Conservation (phyloP, 2,797 vertebrate species). For the Sebastes steindachneri region DNA sequence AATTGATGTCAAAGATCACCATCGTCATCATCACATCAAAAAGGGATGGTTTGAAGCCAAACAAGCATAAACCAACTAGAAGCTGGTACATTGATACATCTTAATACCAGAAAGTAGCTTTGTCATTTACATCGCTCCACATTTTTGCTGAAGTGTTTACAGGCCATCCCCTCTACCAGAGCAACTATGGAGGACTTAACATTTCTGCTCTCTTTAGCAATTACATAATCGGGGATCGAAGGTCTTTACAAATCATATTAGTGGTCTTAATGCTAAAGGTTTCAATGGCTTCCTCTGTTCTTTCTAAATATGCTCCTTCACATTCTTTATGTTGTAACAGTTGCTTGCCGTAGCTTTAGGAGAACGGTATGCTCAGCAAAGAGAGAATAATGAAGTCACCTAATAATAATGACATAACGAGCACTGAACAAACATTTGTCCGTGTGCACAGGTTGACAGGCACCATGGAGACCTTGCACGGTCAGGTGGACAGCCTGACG, state of each 20-base stretch:
- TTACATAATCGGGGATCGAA: constrained; percentile 26
- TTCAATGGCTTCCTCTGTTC: constrained; percentile 44
- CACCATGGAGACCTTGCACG: constrained; percentile 91
- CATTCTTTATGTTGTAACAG: constrained; percentile 15
- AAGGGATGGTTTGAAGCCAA: background rate
- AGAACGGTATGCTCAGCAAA: background rate
- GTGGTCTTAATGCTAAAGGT: constrained; percentile 13
- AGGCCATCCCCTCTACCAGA: background rate
- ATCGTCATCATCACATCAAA: background rate
- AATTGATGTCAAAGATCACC: background rate
- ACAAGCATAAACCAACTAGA: background rate
- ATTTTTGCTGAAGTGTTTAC: background rate
- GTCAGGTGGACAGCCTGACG: constrained; percentile 93
- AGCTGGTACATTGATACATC: background rate
- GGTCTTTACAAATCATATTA: constrained; percentile 34
- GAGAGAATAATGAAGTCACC: background rate
- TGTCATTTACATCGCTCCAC: background rate
- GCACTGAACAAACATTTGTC: background rate
- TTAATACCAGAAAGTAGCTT: background rate
- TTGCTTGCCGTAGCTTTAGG: background rate
- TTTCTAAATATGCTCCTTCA: constrained; percentile 5
- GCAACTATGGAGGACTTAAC: background rate
- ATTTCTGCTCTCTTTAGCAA: background rate
- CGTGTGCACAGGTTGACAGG: constrained; percentile 87
- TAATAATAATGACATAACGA: constrained; percentile 2